Base-by-base conservation (phyloP, 1,140 invertebrate genomes). In the Manduca sexta region DNA sequence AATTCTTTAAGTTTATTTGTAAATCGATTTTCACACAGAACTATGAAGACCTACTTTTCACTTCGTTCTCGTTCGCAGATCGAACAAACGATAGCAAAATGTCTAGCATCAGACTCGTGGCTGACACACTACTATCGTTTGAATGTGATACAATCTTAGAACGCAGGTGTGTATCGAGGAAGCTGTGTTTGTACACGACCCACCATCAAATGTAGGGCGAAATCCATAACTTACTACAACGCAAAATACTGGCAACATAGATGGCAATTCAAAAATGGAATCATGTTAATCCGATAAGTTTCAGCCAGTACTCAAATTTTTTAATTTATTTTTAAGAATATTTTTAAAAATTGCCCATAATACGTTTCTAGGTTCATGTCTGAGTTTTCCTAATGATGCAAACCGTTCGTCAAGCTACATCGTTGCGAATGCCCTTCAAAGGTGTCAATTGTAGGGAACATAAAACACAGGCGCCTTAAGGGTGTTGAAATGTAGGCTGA, bases 41-140 rank as follows among this genome's bases (percentile, higher is more conserved):
- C 21, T 26, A 8, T 8, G 21, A 50, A 50, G 18, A 39, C 41
- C 34, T 38, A 43, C 33, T 42, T 50, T 30, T 44, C 42, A 37
- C 21, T 34, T 44, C 12, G 40, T 39, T 40, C 37, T n/a, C 38
- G 29, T 12, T 30, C 13, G 37, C 43, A 45, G 49, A 52, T 52
- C 15, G 29, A 13, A 18, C 14, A 10, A n/a, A 6, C 34, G 49
- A 52, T 52, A 52, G 49, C 37, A 17, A 33, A 52, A 52, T 52
- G 41, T 45, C 41, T 37, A 15, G 40, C 41, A 16, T 43, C 26
- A 43, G 26, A 29, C 12, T 43, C 26, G 12, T 14, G 41, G 18
- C 26, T 43, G 41, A 43, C 41, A 30, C 26, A 13, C 10, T 26
- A 29, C 41, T 43, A 43, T 43, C 41, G 18, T 43, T 29, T 43